Percentiles rank a stretch among this genome's conserved stretches.
These are phyloP conservation scores for Ornithoptera alexandrae DNA, from an alignment of 2,888 invertebrate species.

Conservation along the genomic window DNA sequence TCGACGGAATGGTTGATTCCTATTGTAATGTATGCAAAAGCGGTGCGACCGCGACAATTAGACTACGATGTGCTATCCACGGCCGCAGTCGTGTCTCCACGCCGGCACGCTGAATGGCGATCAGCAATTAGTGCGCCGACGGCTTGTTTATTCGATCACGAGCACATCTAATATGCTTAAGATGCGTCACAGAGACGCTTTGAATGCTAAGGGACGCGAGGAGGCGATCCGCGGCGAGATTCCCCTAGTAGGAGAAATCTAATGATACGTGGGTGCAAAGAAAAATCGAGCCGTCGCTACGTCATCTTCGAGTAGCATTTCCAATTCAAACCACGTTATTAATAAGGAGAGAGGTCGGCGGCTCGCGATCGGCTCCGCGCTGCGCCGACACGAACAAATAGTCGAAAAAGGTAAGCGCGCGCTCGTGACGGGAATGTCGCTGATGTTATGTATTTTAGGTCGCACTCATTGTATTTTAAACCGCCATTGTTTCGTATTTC, in stretches of 20 bases:
- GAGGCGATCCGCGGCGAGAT: conserved; percentile 28
- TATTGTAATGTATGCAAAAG: conserved; percentile 76
- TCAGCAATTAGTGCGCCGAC: conserved; percentile 60
- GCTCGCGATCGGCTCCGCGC: conserved; percentile 58
- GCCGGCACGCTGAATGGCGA: conserved; percentile 57
- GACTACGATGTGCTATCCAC: conserved; percentile 53
- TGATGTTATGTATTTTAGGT: conserved; percentile 66
- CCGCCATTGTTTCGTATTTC: conserved; percentile 74
- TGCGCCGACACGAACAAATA: conserved; percentile 59
- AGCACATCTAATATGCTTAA: conserved; percentile 56
- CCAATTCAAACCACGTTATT: conserved; percentile 72
- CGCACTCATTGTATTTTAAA: conserved; percentile 77
- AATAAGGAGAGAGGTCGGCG: conserved; percentile 60
- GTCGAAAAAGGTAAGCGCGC: conserved; percentile 72
- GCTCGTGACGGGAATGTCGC: conserved; percentile 76
- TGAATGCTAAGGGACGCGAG: conserved; percentile 47
- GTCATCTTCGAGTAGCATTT: conserved; percentile 42
- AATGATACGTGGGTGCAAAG: conserved; percentile 38
- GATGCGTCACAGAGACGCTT: conserved; percentile 37
- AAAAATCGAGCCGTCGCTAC: conserved; percentile 30
- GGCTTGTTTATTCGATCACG: conserved; percentile 59
- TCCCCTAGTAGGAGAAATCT: conserved; percentile 34
- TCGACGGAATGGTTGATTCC: conserved; percentile 59
- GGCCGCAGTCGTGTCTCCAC: conserved; percentile 52
- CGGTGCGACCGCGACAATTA: conserved; percentile 68